Conservation (phyloP, 35 echinoderm and acorn worm species). For the Chiridota heheva region DNA sequence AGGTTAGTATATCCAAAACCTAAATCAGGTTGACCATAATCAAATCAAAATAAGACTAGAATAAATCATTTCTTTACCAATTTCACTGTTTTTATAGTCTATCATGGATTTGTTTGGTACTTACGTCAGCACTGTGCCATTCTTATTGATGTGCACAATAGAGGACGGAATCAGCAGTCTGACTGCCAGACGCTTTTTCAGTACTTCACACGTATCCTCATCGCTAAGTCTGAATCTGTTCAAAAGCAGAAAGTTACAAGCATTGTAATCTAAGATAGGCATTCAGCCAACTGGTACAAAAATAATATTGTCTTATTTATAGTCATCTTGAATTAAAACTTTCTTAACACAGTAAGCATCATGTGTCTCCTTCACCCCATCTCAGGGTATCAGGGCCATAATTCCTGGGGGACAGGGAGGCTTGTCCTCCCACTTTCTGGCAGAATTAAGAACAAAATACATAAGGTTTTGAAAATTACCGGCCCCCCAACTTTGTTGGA, state of each 20-base stretch:
- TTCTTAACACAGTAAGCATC: too few relatives aligned
- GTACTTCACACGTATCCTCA: constrained; percentile 67
- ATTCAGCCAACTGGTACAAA: background rate
- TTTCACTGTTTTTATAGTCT: background rate
- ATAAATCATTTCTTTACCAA: background rate
- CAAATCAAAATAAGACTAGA: background rate
- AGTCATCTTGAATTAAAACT: too few relatives aligned
- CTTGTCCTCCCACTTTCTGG: too few relatives aligned
- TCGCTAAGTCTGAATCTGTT: constrained; percentile 79
- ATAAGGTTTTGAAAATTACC: too few relatives aligned
- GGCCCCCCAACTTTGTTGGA: too few relatives aligned
- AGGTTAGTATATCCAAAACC: background rate
- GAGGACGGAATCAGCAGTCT: constrained; percentile 82
- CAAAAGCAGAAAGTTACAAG: background rate
- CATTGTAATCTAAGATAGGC: background rate
- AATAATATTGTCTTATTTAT: too few relatives aligned
- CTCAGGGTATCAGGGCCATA: too few relatives aligned
- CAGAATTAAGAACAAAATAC: too few relatives aligned
- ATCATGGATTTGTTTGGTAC: background rate
- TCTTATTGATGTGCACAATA: constrained; percentile 74
- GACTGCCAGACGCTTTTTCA: constrained; percentile 91
- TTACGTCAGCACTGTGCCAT: constrained; percentile 73
- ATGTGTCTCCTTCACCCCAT: too few relatives aligned
- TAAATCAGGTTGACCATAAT: background rate
- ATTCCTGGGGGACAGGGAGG: too few relatives aligned